Evolutionary conservation across 2,888 invertebrate species (phyloP).

Genomic region (Gari tellinella): DNA sequence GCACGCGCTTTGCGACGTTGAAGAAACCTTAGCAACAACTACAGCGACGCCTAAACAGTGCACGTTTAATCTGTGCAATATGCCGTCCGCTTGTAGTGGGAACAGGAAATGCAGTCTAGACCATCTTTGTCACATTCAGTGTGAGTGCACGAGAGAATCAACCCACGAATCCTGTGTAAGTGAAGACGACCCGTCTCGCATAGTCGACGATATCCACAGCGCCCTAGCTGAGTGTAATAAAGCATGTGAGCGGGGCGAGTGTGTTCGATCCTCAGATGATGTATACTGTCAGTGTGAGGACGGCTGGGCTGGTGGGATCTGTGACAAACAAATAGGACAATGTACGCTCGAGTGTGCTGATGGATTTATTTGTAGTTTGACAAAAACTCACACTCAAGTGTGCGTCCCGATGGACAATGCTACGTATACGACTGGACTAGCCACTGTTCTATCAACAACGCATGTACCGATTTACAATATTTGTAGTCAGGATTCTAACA

Average conservation of each 20-base stretch:
- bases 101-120: constrained; percentile 25
- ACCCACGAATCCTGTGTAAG: constrained; percentile 22
- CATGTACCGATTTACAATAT: too few relatives aligned
- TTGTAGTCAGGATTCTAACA: too few relatives aligned
- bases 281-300: background rate
- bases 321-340: background rate
- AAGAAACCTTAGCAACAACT: constrained; percentile 4
- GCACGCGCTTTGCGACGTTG: constrained; percentile 14
- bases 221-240: background rate
- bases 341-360: background rate
- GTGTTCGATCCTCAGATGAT: background rate
- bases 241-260: background rate
- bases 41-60: constrained; percentile 16
- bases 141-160: constrained; percentile 22
- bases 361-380: background rate
- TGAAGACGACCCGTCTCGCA: background rate
- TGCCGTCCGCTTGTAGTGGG: constrained; percentile 17
- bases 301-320: background rate
- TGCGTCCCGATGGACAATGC: too few relatives aligned
- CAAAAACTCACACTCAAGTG: background rate
- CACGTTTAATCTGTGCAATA: constrained; percentile 28
- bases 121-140: constrained; percentile 12
- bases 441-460: too few relatives aligned
- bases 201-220: background rate
- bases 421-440: too few relatives aligned